phyloP scores from a whole-genome alignment of 2,888 invertebrate genomes.

The Orchesella flavescens region DNA sequence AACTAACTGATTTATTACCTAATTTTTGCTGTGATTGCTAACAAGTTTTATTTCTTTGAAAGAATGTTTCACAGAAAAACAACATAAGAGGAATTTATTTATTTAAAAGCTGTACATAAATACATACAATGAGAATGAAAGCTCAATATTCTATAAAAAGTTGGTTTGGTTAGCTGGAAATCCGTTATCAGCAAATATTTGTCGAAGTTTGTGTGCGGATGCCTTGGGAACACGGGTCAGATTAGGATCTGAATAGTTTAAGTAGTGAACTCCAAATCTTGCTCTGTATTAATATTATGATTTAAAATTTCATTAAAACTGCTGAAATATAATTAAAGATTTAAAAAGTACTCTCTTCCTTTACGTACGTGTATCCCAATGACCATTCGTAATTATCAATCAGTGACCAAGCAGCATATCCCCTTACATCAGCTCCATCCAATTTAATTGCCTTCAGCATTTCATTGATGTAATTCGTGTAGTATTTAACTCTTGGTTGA shows the following conservation, averaged over 20 bases:
- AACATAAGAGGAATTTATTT: too few species aligned
- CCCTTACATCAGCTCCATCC: constrained; percentile 68
- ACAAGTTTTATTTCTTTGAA: too few species aligned
- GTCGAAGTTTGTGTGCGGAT: constrained; percentile 46
- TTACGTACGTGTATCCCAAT: constrained; percentile 51
- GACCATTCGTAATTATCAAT: constrained; percentile 70
- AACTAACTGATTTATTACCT: too few species aligned
- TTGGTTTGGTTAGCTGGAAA: constrained; percentile 22
- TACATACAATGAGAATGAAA: too few species aligned
- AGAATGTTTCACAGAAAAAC: too few species aligned
- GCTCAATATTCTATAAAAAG: too few species aligned
- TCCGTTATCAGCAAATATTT: constrained; percentile 64
- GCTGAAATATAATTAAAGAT: background rate
- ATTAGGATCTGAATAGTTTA: constrained; percentile 62
- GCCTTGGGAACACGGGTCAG: constrained; percentile 55
- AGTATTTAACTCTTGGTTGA: constrained; percentile 44
- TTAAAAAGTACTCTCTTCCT: too few species aligned
- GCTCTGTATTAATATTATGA: constrained; percentile 25
- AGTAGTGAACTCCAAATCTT: constrained; percentile 57
- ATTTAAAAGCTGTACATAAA: too few species aligned
- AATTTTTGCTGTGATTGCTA: too few species aligned
- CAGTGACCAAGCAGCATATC: constrained; percentile 70
- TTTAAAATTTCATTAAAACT: background rate
- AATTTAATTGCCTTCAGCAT: constrained; percentile 65
- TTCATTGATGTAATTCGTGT: constrained; percentile 68